Base-by-base conservation (phyloP, 2,797 vertebrate genomes). In the Thripadectes ignobilis region DNA sequence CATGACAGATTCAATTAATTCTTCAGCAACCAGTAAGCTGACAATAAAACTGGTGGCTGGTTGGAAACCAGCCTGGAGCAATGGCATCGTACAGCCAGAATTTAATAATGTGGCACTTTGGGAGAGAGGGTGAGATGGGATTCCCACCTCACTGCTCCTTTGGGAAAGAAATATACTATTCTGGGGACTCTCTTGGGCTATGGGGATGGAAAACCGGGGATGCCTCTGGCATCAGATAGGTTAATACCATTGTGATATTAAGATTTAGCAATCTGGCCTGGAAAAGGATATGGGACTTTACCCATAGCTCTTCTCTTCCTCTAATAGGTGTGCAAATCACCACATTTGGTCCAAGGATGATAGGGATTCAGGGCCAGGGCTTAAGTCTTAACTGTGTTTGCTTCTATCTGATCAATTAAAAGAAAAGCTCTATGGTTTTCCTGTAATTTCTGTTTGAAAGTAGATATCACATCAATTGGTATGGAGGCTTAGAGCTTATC, bases 1-100 rank as follows among this genome's bases (percentile, higher is more conserved):
- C 32, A 80, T 87, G 78, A 88, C 36, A 91, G 61, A 59, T 76
- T 92, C 41, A 29, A 83, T 92, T 59, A 91, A 82, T 91, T 85
- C 52, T 38, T 34, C 52, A 83, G 43, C 38, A 39, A 57, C 6
- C 21, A 91, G 52, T 38, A 74, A 74, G 32, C 13, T 65, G 74
- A 84, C 39, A 80, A 63, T 76, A 81, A 86, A 87, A 65, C 23
- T 30, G 41, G 39, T 77, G 48, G 9, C 62, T 74, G 16, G 26
- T 29, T 89, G 57, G 49, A 59, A 88, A 72, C 63, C 51, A 54
- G 27, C 32, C 73, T 5, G 10, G 14, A 87, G n/a, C 16, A 63
- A 62, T 34, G 38, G 12, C 39, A 8, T 74, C 1, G 6, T 82
- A 39, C 17, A 71, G 27, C 2, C 19, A 73, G 45, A 79, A 87